Evolutionary conservation across 2,113 vertebrate genomes (phyloP).

Genomic region (Gymnarchus niloticus): DNA sequence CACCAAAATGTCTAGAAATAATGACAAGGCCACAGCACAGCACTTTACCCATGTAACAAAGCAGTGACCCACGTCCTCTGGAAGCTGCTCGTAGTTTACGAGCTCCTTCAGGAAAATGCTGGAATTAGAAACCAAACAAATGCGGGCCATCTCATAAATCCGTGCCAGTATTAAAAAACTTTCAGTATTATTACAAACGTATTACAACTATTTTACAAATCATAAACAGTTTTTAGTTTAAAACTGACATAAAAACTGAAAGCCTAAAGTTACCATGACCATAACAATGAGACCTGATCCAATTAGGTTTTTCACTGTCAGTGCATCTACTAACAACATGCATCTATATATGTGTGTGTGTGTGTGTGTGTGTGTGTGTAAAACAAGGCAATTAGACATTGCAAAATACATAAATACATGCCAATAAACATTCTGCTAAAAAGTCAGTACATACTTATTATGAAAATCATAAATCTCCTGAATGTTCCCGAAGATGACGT

Average conservation of each 20-base stretch:
- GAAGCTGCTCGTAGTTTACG: slow-evolving; percentile 96
- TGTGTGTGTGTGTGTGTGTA: too few relatives aligned
- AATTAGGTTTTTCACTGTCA: not conserved
- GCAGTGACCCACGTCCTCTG: slow-evolving; percentile 95
- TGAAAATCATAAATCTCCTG: slow-evolving; percentile 99
- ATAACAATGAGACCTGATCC: too few relatives aligned
- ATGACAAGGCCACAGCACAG: not conserved
- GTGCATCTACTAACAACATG: not conserved
- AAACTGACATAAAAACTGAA: not conserved
- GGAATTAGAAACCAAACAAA: slow-evolving; percentile 36
- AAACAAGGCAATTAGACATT: too few relatives aligned
- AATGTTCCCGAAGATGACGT: slow-evolving; percentile 95
- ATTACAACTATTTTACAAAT: not conserved
- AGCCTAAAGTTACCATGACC: not conserved
- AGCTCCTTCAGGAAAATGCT: slow-evolving; percentile 98
- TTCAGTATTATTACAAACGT: not conserved
- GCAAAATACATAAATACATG: not conserved
- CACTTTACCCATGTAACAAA: slow-evolving; percentile 94
- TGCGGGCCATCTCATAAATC: not conserved
- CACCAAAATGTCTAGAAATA: not conserved
- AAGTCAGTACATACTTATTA: slow-evolving; percentile 84
- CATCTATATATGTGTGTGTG: too few relatives aligned
- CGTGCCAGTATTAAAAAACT: too few relatives aligned
- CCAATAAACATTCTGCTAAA: not conserved
- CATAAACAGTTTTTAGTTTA: not conserved